Evolutionary conservation across 2,888 invertebrate genomes (phyloP).

Genomic region (Mythimna impura): DNA sequence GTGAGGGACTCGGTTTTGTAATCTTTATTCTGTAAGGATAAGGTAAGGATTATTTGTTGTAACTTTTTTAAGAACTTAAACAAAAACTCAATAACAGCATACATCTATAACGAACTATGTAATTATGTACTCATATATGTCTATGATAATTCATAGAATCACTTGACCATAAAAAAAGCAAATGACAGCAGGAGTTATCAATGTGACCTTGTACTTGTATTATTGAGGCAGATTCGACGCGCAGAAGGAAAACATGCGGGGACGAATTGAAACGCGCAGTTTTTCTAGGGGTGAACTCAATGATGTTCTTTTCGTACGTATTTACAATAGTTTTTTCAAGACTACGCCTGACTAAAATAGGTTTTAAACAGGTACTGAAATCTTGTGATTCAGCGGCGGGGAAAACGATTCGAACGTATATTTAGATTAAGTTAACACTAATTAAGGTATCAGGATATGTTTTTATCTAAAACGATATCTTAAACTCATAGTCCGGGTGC

Average conservation of each 20-base stretch:
- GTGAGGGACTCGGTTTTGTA: too few relatives aligned
- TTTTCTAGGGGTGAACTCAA: constrained; percentile 56
- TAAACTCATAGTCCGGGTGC: too few relatives aligned
- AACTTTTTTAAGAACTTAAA: background rate
- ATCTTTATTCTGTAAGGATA: too few relatives aligned
- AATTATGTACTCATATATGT: constrained; percentile 6
- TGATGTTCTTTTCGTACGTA: constrained; percentile 53
- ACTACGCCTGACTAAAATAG: background rate
- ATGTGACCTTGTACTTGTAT: constrained; percentile 53
- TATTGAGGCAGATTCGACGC: constrained; percentile 48
- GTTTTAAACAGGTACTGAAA: constrained; percentile 8
- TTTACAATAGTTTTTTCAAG: constrained; percentile 29
- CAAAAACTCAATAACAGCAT: background rate
- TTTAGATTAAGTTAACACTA: background rate
- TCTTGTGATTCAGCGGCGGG: background rate
- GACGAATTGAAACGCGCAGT: constrained; percentile 42
- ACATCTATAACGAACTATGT: constrained; percentile 1
- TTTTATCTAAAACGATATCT: too few relatives aligned
- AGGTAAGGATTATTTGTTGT: background rate
- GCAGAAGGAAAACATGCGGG: constrained; percentile 44
- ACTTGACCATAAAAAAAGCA: constrained; percentile 46
- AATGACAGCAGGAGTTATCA: constrained; percentile 46
- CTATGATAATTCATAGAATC: constrained; percentile 6
- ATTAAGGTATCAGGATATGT: background rate
- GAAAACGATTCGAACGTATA: background rate